A percentile compares a stretch with the other conserved stretches of the same genome.
phyloP scores from a whole-genome alignment of 2,113 vertebrate species.

The Bagarius yarrelli region DNA sequence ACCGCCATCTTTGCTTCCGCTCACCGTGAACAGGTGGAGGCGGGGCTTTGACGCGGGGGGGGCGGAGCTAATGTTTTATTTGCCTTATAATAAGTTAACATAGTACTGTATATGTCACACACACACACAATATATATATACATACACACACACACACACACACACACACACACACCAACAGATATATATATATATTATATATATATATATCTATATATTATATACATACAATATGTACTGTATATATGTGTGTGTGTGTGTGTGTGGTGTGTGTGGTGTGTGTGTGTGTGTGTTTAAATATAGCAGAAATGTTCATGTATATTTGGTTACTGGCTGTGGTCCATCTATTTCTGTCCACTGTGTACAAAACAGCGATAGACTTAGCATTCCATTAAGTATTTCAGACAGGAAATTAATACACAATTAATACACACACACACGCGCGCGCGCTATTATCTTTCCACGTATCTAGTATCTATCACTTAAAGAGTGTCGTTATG shows the following conservation, averaged over 20 bases:
- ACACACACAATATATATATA: too few species aligned
- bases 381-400: neutral
- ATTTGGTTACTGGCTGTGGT: neutral
- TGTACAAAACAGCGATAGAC: neutral
- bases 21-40: constrained; percentile 55
- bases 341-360: neutral
- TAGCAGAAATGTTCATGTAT: neutral
- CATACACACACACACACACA: too few species aligned
- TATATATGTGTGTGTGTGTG: too few species aligned
- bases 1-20: constrained; percentile 68
- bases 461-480: neutral
- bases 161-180: too few species aligned
- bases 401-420: neutral
- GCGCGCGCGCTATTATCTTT: too few species aligned
- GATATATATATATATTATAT: neutral
- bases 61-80: constrained; percentile 16
- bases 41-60: constrained; percentile 2
- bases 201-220: neutral
- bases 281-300: too few species aligned
- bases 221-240: neutral
- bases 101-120: too few species aligned
- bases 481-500: too few species aligned
- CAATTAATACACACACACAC: neutral
- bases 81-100: neutral
- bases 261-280: too few species aligned